phyloP scores from a whole-genome alignment of 2,888 invertebrate species.

The Drosophila peninsularis region DNA sequence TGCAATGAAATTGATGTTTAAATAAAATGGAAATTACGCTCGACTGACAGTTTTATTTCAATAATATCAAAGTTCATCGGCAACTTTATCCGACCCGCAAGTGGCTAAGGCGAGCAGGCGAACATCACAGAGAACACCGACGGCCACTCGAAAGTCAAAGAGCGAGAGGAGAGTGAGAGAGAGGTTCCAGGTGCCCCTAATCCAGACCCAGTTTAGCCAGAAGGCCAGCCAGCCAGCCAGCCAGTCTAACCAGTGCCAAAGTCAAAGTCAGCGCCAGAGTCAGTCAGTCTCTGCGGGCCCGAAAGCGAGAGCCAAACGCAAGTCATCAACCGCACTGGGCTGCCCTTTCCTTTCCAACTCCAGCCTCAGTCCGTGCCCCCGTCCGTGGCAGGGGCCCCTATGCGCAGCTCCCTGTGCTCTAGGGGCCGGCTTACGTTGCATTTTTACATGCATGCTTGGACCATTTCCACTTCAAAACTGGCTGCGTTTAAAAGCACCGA shows the following conservation, averaged over 20 bases:
- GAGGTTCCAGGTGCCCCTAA: slow-evolving; percentile 35
- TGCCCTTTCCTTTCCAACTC: slow-evolving; percentile 11
- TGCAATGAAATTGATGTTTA: background rate
- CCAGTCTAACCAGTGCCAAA: slow-evolving; percentile 80
- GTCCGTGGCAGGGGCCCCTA: background rate
- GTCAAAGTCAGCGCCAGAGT: slow-evolving; percentile 70
- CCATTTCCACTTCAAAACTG: slow-evolving; percentile 60
- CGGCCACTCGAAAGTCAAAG: slow-evolving; percentile 36
- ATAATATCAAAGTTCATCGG: slow-evolving; percentile 5
- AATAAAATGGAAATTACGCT: background rate
- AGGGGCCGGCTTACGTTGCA: slow-evolving; percentile 64
- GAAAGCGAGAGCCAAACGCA: slow-evolving; percentile 68
- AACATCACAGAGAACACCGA: slow-evolving; percentile 44
- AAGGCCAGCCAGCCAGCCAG: slow-evolving; percentile 48
- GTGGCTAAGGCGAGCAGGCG: slow-evolving; percentile 7
- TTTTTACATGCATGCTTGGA: slow-evolving; percentile 75
- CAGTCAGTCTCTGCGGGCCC: slow-evolving; percentile 68
- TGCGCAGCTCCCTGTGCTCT: slow-evolving; percentile 4
- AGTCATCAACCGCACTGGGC: slow-evolving; percentile 73
- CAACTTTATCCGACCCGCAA: background rate
- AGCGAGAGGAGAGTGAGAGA: background rate
- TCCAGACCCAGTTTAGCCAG: slow-evolving; percentile 41
- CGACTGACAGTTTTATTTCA: background rate
- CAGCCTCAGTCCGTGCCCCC: too few species aligned
- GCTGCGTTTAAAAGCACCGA: slow-evolving; percentile 68